Conservation (phyloP, 2,113 vertebrate species). For the Semicossyphus pulcher region DNA sequence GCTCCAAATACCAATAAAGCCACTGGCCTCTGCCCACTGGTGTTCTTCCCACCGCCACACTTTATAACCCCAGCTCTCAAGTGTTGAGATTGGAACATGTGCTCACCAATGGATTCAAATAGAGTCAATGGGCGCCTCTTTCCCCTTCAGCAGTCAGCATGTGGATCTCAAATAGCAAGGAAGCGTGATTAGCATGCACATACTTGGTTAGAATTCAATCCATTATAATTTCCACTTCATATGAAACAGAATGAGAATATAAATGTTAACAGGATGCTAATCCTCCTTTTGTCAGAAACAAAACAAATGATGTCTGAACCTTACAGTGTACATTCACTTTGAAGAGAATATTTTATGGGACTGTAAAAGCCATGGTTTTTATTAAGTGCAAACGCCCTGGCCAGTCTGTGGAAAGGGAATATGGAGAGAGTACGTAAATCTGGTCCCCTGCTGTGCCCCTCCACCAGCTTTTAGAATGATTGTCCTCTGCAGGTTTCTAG, state of each 20-base stretch:
- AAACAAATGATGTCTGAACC: conserved; percentile 65
- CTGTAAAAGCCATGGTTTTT: conserved; percentile 55
- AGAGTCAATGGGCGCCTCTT: conserved; percentile 69
- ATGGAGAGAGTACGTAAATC: conserved; percentile 60
- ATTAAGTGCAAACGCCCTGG: conserved; percentile 63
- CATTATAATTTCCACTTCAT: conserved; percentile 71
- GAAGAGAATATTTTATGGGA: conserved; percentile 37
- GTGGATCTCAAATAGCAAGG: conserved; percentile 69
- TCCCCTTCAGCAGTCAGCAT: conserved; percentile 74
- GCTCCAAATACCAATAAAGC: conserved; percentile 71
- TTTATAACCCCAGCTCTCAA: conserved; percentile 57
- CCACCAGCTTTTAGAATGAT: conserved; percentile 67
- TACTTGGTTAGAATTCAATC: conserved; percentile 69
- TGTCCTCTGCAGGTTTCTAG: conserved; percentile 75
- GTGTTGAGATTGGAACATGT: conserved; percentile 70
- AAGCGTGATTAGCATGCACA: conserved; percentile 72
- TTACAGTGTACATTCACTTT: conserved; percentile 38
- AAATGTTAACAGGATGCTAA: conserved; percentile 74
- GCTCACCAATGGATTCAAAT: conserved; percentile 77
- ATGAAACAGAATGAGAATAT: conserved; percentile 65
- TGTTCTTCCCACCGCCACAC: conserved; percentile 68
- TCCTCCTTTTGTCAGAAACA: conserved; percentile 56
- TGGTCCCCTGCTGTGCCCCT: conserved; percentile 59
- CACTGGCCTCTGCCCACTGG: conserved; percentile 75
- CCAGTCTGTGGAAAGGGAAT: conserved; percentile 51